Evolutionary conservation across 92 coral and sea anemone genomes (phyloP).

Genomic region (Zoanthus sociatus): DNA sequence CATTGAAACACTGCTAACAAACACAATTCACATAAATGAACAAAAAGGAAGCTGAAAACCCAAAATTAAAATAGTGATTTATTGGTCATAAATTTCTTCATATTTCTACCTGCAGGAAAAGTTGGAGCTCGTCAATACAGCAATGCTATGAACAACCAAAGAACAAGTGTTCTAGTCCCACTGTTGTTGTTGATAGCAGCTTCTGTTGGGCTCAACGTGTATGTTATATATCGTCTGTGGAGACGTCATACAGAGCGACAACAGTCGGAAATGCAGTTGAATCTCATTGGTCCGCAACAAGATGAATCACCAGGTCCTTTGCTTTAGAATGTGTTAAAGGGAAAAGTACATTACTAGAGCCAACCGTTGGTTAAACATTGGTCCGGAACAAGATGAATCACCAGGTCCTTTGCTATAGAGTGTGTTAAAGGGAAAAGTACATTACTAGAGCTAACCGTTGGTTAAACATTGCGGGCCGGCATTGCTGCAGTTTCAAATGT

Average conservation of each 20-base stretch:
- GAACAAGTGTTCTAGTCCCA: not conserved
- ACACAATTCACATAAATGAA: too few species aligned
- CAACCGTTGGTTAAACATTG: too few species aligned
- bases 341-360: not conserved
- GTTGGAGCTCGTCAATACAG: not conserved
- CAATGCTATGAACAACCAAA: not conserved
- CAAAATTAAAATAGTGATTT: too few species aligned
- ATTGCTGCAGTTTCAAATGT: too few species aligned
- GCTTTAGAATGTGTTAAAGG: not conserved
- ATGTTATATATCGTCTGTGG: slow-evolving; percentile 16
- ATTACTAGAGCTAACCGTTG: not conserved
- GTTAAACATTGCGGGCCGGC: too few species aligned
- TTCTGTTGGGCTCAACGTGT: slow-evolving; percentile 11
- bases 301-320: not conserved
- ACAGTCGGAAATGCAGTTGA: slow-evolving; percentile 14
- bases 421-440: not conserved
- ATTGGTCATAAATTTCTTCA: too few species aligned
- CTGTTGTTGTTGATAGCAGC: not conserved
- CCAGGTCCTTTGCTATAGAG: not conserved
- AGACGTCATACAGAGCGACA: not conserved
- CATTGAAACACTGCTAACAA: too few species aligned
- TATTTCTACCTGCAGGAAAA: not conserved
- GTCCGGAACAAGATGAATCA: slow-evolving; percentile 1
- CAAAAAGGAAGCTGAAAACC: too few species aligned
- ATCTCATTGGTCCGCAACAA: slow-evolving; percentile 14